Percentiles rank a stretch among this genome's conserved stretches.
These are phyloP conservation scores for Napeogenes inachia DNA, from an alignment of 2,888 invertebrate species.

Conservation along the genomic window DNA sequence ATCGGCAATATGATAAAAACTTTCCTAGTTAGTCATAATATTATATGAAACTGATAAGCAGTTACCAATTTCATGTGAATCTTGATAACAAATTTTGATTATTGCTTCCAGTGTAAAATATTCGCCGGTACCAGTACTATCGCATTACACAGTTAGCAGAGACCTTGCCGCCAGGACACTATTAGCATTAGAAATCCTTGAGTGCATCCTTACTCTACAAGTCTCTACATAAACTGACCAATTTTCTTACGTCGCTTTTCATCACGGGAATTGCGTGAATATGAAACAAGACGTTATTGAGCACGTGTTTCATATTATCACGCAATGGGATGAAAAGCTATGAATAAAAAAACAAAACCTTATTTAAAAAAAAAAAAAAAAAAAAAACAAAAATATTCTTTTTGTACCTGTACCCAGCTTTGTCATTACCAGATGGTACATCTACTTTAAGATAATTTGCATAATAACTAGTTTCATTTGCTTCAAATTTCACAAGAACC, in stretches of 20 bases:
- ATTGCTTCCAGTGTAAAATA: not conserved
- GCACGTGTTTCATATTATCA: too few species aligned
- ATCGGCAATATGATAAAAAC: too few species aligned
- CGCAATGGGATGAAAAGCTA: too few species aligned
- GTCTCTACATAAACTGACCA: constrained; percentile 25
- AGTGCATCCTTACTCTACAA: constrained; percentile 45
- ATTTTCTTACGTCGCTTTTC: constrained; percentile 14
- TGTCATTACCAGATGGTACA: constrained; percentile 21
- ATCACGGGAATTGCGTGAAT: not conserved
- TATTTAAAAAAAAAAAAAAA: too few species aligned
- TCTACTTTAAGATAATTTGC: constrained; percentile 27
- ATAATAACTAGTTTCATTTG: constrained; percentile 27
- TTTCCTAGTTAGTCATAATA: too few species aligned
- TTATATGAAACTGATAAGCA: too few species aligned
- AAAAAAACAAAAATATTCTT: too few species aligned
- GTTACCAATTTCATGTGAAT: too few species aligned
- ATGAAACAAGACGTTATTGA: not conserved
- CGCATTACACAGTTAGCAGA: constrained; percentile 61
- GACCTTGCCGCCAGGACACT: constrained; percentile 64
- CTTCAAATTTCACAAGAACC: constrained; percentile 20
- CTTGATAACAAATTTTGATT: too few species aligned
- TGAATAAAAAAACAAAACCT: not conserved
- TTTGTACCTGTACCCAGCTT: constrained; percentile 13
- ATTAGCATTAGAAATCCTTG: constrained; percentile 53
- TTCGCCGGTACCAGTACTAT: constrained; percentile 28